phyloP scores from a whole-genome alignment of 2,113 vertebrate species.

The Rallus limicola region DNA sequence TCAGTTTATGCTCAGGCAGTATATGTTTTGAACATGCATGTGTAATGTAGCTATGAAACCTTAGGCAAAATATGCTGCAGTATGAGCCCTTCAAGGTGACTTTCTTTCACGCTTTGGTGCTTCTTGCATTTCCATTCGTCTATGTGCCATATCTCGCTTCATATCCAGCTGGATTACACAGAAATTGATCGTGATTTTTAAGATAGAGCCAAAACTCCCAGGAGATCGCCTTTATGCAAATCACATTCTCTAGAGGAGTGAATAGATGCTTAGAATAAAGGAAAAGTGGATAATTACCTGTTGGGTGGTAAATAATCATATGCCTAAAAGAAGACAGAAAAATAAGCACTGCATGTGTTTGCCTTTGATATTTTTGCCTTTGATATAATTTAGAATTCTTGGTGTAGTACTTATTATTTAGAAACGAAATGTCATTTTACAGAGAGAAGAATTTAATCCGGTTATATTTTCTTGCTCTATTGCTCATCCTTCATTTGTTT shows the following conservation, averaged over 20 bases:
- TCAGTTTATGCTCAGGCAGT: background rate
- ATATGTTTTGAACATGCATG: background rate
- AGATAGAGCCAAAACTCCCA: constrained; percentile 58
- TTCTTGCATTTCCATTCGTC: constrained; percentile 53
- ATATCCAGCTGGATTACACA: constrained; percentile 65
- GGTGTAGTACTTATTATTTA: constrained; percentile 3
- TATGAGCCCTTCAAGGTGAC: constrained; percentile 67
- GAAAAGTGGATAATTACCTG: constrained; percentile 70
- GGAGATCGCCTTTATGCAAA: constrained; percentile 63
- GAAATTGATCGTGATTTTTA: constrained; percentile 63
- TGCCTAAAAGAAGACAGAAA: constrained; percentile 51
- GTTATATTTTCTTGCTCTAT: background rate
- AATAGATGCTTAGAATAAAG: constrained; percentile 64
- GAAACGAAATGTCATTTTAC: constrained; percentile 13
- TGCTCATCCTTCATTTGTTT: constrained; percentile 11
- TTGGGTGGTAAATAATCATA: constrained; percentile 67
- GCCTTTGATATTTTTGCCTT: constrained; percentile 39
- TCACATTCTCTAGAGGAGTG: background rate
- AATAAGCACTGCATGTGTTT: constrained; percentile 43
- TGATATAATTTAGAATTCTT: constrained; percentile 42
- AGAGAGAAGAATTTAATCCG: background rate
- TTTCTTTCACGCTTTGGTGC: constrained; percentile 72
- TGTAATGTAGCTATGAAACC: constrained; percentile 13
- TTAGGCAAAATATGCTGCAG: constrained; percentile 4
- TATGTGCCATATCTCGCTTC: constrained; percentile 10